These are phyloP conservation scores for Trilocha varians DNA, from an alignment of 2,888 invertebrate genomes.

Conservation along the genomic window DNA sequence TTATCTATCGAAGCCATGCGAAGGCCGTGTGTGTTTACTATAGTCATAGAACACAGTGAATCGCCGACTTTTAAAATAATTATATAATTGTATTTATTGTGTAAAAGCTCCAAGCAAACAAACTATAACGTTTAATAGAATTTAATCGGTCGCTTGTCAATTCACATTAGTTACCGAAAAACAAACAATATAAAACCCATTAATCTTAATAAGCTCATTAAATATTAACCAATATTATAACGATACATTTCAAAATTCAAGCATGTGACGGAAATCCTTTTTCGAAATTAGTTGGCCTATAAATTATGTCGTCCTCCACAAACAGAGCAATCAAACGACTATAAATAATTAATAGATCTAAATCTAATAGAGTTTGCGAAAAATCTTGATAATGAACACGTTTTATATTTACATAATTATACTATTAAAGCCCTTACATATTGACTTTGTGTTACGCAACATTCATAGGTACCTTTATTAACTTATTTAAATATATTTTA, in stretches of 20 bases:
- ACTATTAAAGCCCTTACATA: not conserved
- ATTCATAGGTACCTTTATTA: not conserved
- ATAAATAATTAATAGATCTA: not conserved
- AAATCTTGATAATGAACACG: not conserved
- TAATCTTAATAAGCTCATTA: not conserved
- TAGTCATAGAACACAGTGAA: too few species aligned
- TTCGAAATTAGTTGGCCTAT: not conserved
- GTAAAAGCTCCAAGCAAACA: too few species aligned
- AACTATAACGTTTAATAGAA: too few species aligned
- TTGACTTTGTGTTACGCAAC: not conserved
- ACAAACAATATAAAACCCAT: too few species aligned
- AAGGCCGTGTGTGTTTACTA: too few species aligned
- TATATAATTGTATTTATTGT: too few species aligned
- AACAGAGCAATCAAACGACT: not conserved
- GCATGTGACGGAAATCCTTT: not conserved
- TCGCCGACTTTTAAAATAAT: too few species aligned
- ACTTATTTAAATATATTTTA: not conserved
- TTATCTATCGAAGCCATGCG: too few species aligned
- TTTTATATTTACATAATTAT: not conserved
- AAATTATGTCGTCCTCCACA: not conserved
- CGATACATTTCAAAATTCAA: not conserved
- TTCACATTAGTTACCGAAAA: too few species aligned
- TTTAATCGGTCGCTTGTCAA: too few species aligned
- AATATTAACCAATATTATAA: not conserved
- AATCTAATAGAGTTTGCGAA: not conserved